Evolutionary conservation across 2,113 vertebrate species (phyloP).

Genomic region (Chascanopsetta lugubris): DNA sequence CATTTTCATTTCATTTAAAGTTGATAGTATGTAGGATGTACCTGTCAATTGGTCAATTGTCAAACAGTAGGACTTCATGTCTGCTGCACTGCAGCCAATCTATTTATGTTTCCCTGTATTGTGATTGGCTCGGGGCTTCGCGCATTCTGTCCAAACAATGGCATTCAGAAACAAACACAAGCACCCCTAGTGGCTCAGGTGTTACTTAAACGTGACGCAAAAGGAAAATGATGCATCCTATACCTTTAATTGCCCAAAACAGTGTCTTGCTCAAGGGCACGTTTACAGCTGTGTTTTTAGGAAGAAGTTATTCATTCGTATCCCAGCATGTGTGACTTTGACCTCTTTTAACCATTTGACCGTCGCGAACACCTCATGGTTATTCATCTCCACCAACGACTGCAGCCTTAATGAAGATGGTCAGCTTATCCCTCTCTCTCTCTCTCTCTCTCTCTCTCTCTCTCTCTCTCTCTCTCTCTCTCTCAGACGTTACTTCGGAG

Average conservation of each 20-base stretch:
- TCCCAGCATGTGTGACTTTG: conserved; percentile 19
- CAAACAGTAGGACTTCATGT: too few species aligned
- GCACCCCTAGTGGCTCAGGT: too few species aligned
- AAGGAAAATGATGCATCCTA: neutral
- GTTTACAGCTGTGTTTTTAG: conserved; percentile 21
- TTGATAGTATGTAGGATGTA: too few species aligned
- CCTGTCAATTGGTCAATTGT: too few species aligned
- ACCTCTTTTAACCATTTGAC: conserved; percentile 18
- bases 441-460: conserved; percentile 21
- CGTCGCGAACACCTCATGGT: neutral
- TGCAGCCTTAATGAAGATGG: neutral
- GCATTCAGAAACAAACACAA: too few species aligned
- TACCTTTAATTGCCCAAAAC: neutral
- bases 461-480: conserved; percentile 15
- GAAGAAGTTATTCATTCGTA: conserved; percentile 24
- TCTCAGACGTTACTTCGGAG: conserved; percentile 94
- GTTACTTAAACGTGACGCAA: too few species aligned
- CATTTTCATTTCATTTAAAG: too few species aligned
- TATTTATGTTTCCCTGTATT: too few species aligned
- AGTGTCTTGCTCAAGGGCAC: conserved; percentile 31
- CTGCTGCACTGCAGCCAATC: too few species aligned
- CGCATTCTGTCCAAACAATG: too few species aligned
- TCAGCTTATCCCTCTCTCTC: conserved; percentile 10
- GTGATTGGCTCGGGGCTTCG: too few species aligned
- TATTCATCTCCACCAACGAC: neutral